Evolutionary conservation across 2,113 vertebrate genomes (phyloP).

Genomic region (Columba janthina): DNA sequence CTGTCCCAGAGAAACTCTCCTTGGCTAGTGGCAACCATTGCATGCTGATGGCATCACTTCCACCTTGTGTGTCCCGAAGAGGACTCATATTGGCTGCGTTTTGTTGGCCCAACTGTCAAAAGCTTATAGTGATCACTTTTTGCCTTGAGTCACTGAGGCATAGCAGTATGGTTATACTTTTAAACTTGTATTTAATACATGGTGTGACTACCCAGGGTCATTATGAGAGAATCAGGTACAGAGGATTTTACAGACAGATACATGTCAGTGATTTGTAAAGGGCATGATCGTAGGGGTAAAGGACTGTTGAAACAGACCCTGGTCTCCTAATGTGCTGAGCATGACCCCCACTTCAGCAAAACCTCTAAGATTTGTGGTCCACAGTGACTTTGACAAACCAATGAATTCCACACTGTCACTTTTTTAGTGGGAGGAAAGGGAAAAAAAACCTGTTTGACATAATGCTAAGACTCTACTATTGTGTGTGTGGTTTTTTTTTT

Average conservation of each 20-base stretch:
- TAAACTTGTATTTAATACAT: neutral
- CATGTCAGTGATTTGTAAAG: neutral
- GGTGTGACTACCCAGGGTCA: neutral
- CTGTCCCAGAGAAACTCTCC: neutral
- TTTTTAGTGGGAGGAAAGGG: neutral
- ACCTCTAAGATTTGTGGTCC: too few species aligned
- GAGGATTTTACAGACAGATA: neutral
- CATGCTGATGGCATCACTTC: fast-evolving
- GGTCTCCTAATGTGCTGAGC: neutral
- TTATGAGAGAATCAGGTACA: neutral
- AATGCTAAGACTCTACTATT: neutral
- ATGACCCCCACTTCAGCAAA: neutral
- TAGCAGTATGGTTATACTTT: neutral
- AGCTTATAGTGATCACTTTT: neutral
- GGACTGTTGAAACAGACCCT: neutral
- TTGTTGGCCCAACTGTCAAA: neutral
- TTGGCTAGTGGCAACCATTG: neutral
- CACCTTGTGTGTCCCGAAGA: neutral
- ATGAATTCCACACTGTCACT: neutral
- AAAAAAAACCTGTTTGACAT: neutral
- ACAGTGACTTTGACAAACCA: neutral
- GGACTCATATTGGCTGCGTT: neutral
- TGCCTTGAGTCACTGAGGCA: neutral
- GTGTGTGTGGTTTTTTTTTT: too few species aligned
- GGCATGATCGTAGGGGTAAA: neutral